Base-by-base conservation (phyloP, 2,888 invertebrate species). In the Drosophila tanythrix region DNA sequence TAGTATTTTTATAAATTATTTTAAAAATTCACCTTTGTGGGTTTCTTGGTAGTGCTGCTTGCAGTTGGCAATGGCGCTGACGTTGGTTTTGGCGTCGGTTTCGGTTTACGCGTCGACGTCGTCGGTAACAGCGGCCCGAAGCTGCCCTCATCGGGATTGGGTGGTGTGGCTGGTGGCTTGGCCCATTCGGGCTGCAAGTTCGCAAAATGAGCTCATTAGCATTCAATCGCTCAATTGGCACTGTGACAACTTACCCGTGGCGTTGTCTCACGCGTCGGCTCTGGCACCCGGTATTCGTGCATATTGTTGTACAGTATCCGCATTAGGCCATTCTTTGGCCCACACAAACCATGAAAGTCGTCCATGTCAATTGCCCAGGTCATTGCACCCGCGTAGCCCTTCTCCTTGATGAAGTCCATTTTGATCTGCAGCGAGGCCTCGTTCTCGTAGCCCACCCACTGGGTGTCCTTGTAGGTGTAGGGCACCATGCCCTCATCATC, bases 301-400 rank as follows among this genome's bases (percentile, higher is more conserved):
- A 98, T 96, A 84, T 95, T 95, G 31, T 95, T 94, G 86, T 96
- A 93, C 56, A 98, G 93, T 60, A 97, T 94, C 72, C 96, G 95
- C 76, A 96, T 96, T 13, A 98, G 93, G 0, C 96, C 94, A 92
- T 98, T 97, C 87, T 95, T 94, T 0, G 95, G 94, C 0, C 98
- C 98, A 87, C 98, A 98, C 1, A 97, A 91, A 0, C 97, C 97
- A 68, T 95, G 94, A 92, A 97, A 98, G 92, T 98, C 98, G 70
- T 98, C 98, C 97, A 98, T 97, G 70, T 93, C 93, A 55, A 98
- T 96, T 31, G 98, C 98, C 98, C 98, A 98, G 25, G 95, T 96
- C 98, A 98, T 98, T 1, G 97, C 97, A 0, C 98, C 98, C 0
- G 96, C 96, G 88, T 96, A 97, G 0, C 97, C 97, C 91, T 96